These are phyloP conservation scores for Sebastes oblongus DNA, from an alignment of 2,797 vertebrate species.

Conservation along the genomic window DNA sequence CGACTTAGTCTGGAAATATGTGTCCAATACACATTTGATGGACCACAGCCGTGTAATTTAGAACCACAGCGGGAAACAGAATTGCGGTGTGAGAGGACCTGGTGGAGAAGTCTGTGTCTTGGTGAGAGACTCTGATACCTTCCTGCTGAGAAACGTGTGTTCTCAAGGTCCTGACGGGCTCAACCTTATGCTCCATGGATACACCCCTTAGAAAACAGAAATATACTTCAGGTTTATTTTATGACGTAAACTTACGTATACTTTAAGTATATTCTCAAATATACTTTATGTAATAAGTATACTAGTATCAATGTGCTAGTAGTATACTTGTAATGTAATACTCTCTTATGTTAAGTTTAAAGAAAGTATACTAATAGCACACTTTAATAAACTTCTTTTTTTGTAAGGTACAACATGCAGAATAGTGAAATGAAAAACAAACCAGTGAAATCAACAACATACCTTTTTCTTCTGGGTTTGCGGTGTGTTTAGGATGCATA, in stretches of 20 bases:
- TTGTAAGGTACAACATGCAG: neutral
- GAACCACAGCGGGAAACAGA: neutral
- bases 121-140: neutral
- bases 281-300: too few species aligned
- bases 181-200: neutral
- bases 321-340: too few species aligned
- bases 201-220: too few species aligned
- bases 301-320: too few species aligned
- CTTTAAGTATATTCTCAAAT: too few species aligned
- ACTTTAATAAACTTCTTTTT: too few species aligned
- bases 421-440: neutral
- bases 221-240: too few species aligned
- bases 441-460: neutral
- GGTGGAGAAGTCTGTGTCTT: neutral
- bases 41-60: neutral
- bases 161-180: neutral
- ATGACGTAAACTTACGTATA: too few species aligned
- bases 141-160: neutral
- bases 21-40: neutral
- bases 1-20: neutral
- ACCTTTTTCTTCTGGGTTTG: neutral
- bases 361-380: too few species aligned
- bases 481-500: neutral
- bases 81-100: neutral
- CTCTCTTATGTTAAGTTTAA: too few species aligned